Evolutionary conservation across 37 sponge, comb jelly and placozoan species (phyloP).

Genomic region (Cliona cf. orientalis): DNA sequence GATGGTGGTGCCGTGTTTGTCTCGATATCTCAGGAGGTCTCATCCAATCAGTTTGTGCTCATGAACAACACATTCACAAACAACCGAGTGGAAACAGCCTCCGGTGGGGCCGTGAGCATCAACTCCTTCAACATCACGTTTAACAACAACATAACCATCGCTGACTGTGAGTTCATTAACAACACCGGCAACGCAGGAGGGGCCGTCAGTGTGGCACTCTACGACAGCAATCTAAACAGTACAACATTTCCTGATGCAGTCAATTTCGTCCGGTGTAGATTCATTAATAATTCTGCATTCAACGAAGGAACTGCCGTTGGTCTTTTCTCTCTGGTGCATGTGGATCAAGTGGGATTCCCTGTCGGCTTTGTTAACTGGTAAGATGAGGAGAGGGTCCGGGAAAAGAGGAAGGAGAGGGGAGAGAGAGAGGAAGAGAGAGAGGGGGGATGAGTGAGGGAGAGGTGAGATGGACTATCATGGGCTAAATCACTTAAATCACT

Average conservation of each 20-base stretch:
- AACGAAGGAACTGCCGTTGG: slow-evolving; percentile 87
- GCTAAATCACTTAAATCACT: too few species aligned
- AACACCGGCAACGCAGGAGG: slow-evolving; percentile 81
- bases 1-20: slow-evolving; percentile 77
- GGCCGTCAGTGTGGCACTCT: slow-evolving; percentile 71
- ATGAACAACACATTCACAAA: slow-evolving; percentile 24
- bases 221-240: slow-evolving; percentile 53
- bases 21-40: slow-evolving; percentile 40
- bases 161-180: slow-evolving; percentile 28
- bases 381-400: too few species aligned
- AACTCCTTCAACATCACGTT: slow-evolving; percentile 65
- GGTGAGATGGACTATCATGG: too few species aligned
- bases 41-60: slow-evolving; percentile 22
- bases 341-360: slow-evolving; percentile 81
- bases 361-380: slow-evolving; percentile 66
- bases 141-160: slow-evolving; percentile 48
- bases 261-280: slow-evolving; percentile 56
- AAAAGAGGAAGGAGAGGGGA: too few species aligned
- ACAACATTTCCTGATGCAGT: slow-evolving; percentile 41
- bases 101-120: slow-evolving; percentile 74
- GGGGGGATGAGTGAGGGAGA: too few species aligned
- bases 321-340: slow-evolving; percentile 78
- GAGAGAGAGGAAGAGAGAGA: too few species aligned
- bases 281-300: slow-evolving; percentile 48
- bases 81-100: slow-evolving; percentile 52